Base-by-base conservation (phyloP, 2,888 invertebrate species). In the Euproctis similis region DNA sequence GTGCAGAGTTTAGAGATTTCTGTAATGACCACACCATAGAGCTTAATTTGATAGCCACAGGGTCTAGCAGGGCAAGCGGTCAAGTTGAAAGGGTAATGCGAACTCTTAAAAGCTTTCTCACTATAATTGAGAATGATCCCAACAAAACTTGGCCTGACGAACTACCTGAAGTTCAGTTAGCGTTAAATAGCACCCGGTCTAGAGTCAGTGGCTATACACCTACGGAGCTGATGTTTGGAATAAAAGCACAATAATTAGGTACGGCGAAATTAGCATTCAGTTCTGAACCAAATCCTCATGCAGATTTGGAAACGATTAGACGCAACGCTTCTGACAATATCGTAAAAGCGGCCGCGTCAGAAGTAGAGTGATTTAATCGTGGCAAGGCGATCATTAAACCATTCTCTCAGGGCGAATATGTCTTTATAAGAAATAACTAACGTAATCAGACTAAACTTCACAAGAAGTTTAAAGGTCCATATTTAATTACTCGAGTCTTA, bases 31-130 rank as follows among this genome's bases (percentile, higher is more conserved):
- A 16, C 16, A 16, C 4, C 4, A 16, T 16, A 16, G 16, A 16
- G 7, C 16, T 23, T 12, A 49, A 53, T 11, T 20, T 48, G 3
- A 53, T 57, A 0, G 50, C 54, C 1, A 48, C 49, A 0, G 52
- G 52, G 1, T 28, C 45, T 8, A 19, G 26, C 24, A 23, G 24
- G 5, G 31, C 26, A 5, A 30, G 23, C 9, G 26, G 26, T 1
- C 30, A 26, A 9, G 30, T 30, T 1, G 30, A 30, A n/a, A 3
- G 31, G 1, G 22, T 32, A 1, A 28, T 24, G 28, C 24, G 32
- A 1, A 32, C 32, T 1, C 8, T 28, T 10, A 32, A 32, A 28
- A 14, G 16, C 14, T 4, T 32, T 1, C 12, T 32, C 1, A 28
- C 25, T 1, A 25, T 32, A 2, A 8, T 32, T 2, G 21, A 32